Percentiles rank a stretch among this genome's conserved stretches.
Conservation (phyloP, 2,888 invertebrate genomes). For the Rapana venosa region DNA sequence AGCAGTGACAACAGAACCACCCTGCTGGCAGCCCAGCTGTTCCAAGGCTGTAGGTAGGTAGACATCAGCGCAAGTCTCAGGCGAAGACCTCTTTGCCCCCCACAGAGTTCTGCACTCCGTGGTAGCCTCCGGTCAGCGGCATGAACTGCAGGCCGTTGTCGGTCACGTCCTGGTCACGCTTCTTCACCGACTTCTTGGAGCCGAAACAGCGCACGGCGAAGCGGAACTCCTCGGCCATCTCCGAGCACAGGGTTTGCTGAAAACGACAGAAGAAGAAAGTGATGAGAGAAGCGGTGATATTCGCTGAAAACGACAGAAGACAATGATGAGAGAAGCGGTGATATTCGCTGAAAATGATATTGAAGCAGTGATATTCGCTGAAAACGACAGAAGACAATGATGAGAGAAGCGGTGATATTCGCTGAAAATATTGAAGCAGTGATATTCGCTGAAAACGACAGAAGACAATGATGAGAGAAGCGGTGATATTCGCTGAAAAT, state of each 20-base stretch:
- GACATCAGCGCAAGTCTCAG: neutral
- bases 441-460: too few species aligned
- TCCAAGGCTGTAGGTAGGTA: too few species aligned
- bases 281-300: neutral
- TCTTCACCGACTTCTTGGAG: constrained; percentile 85
- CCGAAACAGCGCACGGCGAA: constrained; percentile 93
- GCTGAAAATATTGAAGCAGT: too few species aligned
- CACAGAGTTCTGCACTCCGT: constrained; percentile 53
- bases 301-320: neutral
- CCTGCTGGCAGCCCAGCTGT: too few species aligned
- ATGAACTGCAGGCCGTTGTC: constrained; percentile 72
- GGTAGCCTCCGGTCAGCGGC: constrained; percentile 66
- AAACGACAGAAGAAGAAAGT: constrained; percentile 47
- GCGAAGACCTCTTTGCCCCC: constrained; percentile 68
- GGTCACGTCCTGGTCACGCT: constrained; percentile 63
- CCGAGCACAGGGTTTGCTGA: constrained; percentile 92
- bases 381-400: neutral
- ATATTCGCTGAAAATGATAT: neutral
- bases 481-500: too few species aligned
- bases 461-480: too few species aligned
- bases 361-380: neutral
- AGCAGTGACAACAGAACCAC: neutral
- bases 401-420: neutral
- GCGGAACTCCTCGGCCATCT: constrained; percentile 94
- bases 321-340: neutral